These are phyloP conservation scores for Marcusenius ussheri DNA, from an alignment of 2,113 vertebrate genomes.

Conservation along the genomic window DNA sequence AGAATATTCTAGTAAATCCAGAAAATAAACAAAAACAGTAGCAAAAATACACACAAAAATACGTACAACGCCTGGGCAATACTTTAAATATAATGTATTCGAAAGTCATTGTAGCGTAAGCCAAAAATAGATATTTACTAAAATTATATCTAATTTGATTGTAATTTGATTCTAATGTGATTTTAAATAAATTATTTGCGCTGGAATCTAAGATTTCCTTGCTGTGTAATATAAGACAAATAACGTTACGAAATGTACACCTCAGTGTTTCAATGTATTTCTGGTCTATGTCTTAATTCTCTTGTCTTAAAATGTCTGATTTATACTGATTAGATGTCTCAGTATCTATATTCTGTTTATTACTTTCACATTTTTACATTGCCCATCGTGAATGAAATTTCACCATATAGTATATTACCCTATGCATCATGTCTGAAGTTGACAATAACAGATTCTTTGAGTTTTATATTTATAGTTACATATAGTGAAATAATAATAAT, in stretches of 20 bases:
- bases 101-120: not conserved
- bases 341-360: not conserved
- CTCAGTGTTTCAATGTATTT: not conserved
- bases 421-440: not conserved
- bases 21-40: not conserved
- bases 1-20: not conserved
- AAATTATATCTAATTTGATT: not conserved
- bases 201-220: not conserved
- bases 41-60: not conserved
- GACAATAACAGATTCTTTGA: not conserved
- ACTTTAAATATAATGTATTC: not conserved
- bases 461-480: not conserved
- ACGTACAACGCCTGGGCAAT: not conserved
- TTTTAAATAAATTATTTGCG: not conserved
- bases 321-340: not conserved
- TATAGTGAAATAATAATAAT: not conserved
- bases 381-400: not conserved
- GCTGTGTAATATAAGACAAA: not conserved
- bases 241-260: not conserved
- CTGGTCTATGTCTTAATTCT: not conserved
- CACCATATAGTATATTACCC: not conserved
- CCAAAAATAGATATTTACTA: not conserved
- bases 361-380: not conserved
- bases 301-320: not conserved
- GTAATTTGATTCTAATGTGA: too few relatives aligned